Percentiles rank a stretch among this genome's conserved stretches.
Conservation (phyloP, 2,113 vertebrate genomes). For the Rhinichthys klamathensis region DNA sequence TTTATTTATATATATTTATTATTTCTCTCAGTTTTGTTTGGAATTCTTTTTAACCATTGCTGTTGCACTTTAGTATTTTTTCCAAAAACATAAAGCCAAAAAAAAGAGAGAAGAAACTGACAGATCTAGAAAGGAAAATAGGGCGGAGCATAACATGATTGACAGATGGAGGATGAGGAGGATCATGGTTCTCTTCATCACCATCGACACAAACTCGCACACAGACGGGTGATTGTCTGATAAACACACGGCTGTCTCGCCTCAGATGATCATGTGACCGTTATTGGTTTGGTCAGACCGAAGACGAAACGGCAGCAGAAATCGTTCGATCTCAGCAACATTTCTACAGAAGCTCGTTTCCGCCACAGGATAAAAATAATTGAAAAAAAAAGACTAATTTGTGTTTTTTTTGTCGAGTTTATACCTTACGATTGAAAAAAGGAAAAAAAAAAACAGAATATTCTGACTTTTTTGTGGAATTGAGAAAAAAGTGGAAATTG, state of each 20-base stretch:
- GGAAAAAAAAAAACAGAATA: no score
- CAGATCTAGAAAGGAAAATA: not conserved
- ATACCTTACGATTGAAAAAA: no score
- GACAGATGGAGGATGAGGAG: not conserved
- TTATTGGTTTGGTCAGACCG: slow-evolving; percentile 18
- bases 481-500: no score
- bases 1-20: slow-evolving; percentile 85
- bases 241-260: slow-evolving; percentile 7
- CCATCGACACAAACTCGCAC: not conserved
- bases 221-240: no score
- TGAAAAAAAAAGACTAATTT: no score
- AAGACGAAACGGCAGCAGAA: not conserved
- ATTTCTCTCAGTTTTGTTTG: slow-evolving; percentile 84
- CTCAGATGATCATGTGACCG: slow-evolving; percentile 21
- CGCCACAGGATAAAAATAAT: no score
- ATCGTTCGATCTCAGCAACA: not conserved
- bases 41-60: slow-evolving; percentile 80
- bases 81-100: slow-evolving; percentile 57
- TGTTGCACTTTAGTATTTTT: slow-evolving; percentile 83
- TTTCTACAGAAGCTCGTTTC: no score
- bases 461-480: no score
- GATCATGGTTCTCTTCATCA: not conserved
- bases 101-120: slow-evolving; percentile 48
- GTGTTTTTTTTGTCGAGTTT: no score
- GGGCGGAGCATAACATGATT: not conserved